These are phyloP conservation scores for Alectura lathami DNA, from an alignment of 2,113 vertebrate species.

Conservation along the genomic window DNA sequence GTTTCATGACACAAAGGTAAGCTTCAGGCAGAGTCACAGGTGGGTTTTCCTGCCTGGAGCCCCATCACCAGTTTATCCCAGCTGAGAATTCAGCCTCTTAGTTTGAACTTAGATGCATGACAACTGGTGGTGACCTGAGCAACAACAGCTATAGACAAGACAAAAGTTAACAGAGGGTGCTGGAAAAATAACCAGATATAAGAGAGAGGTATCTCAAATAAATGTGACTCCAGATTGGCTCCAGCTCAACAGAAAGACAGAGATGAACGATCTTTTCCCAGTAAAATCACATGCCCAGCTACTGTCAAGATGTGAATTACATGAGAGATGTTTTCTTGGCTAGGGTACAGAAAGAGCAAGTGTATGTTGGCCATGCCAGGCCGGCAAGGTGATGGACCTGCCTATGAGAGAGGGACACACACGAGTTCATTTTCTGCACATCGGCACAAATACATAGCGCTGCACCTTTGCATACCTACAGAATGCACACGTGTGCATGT, in stretches of 20 bases:
- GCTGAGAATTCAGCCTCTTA: background rate
- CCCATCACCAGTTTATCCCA: background rate
- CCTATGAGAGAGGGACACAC: background rate
- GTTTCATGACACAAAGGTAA: background rate
- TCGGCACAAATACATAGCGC: background rate
- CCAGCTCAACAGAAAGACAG: background rate
- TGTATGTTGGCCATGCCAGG: background rate
- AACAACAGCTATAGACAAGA: background rate
- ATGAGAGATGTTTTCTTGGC: background rate
- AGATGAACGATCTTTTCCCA: background rate
- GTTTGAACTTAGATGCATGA: background rate
- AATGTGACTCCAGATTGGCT: background rate
- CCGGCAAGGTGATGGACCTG: background rate
- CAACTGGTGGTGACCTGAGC: background rate
- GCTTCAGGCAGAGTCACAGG: background rate
- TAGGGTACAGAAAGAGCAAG: background rate
- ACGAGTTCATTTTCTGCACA: background rate
- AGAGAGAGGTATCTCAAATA: background rate
- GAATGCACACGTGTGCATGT: accelerated
- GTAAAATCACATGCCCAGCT: background rate
- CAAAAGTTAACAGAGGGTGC: background rate
- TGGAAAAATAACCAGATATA: background rate
- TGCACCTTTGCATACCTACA: background rate
- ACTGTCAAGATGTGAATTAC: background rate
- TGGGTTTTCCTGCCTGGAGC: background rate